Conservation (phyloP, 2,888 invertebrate species). For the Uropetala carovei region DNA sequence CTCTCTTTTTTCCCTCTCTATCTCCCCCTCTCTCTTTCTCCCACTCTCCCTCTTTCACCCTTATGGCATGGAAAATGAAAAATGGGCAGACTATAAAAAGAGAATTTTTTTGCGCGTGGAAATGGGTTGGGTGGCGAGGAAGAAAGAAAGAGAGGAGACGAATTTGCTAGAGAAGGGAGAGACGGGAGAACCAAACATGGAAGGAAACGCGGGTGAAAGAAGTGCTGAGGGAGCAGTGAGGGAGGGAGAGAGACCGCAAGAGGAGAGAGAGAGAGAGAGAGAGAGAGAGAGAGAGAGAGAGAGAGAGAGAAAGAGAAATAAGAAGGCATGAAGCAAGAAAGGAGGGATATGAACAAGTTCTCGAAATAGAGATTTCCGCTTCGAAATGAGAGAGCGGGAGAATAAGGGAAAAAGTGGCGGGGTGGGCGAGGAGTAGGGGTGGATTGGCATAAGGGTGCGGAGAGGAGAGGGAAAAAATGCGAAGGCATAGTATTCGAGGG, state of each 20-base stretch:
- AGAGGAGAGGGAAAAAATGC: no score
- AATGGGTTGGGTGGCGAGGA: neutral
- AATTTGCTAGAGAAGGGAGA: neutral
- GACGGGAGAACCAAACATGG: neutral
- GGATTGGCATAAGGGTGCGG: neutral
- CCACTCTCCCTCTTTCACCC: slow-evolving; percentile 5
- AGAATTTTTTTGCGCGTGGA: slow-evolving; percentile 12
- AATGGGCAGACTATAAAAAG: slow-evolving; percentile 47
- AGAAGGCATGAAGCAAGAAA: neutral
- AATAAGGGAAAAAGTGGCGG: neutral
- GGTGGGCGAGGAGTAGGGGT: neutral
- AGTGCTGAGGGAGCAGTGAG: neutral
- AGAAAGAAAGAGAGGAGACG: neutral
- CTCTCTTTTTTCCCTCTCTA: neutral
- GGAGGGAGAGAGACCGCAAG: neutral
- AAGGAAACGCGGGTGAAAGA: neutral
- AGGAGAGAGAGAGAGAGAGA: neutral
- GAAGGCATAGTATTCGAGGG: neutral
- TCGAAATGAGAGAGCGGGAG: neutral
- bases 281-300: neutral
- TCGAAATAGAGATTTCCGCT: slow-evolving; percentile 29
- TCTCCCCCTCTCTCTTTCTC: neutral
- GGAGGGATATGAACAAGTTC: neutral
- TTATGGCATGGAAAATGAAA: slow-evolving; percentile 59
- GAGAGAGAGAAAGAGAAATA: neutral